phyloP scores from a whole-genome alignment of 2,888 invertebrate species.

The Diarsia dahlii region DNA sequence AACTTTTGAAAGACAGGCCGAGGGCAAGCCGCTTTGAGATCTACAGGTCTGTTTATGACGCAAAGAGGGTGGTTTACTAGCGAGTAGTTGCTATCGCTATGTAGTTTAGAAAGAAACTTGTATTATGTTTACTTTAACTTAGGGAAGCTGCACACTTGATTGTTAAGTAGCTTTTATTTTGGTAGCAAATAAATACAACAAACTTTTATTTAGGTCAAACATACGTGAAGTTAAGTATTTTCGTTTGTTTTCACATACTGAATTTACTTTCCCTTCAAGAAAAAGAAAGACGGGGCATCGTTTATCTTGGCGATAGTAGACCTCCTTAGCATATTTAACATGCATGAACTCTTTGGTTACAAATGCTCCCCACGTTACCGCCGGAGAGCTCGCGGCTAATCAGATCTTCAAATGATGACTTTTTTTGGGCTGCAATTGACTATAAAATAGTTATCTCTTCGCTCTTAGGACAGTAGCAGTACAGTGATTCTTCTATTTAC shows the following conservation, averaged over 20 bases:
- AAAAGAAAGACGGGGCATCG: slow-evolving; percentile 43
- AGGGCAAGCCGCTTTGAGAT: slow-evolving; percentile 77
- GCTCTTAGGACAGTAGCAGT: slow-evolving; percentile 16
- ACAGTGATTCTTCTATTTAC: slow-evolving; percentile 8
- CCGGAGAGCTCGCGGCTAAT: slow-evolving; percentile 59
- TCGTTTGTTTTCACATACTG: slow-evolving; percentile 27
- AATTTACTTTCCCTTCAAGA: slow-evolving; percentile 28
- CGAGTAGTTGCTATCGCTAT: slow-evolving; percentile 21
- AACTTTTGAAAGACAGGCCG: slow-evolving; percentile 85
- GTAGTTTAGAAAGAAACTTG: slow-evolving; percentile 23
- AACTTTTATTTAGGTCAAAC: background rate
- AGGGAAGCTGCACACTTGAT: slow-evolving; percentile 30
- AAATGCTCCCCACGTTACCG: slow-evolving; percentile 61
- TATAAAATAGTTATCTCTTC: slow-evolving; percentile 43
- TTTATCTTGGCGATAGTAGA: slow-evolving; percentile 52
- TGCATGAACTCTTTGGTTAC: slow-evolving; percentile 58
- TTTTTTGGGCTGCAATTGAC: slow-evolving; percentile 35
- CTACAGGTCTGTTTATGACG: slow-evolving; percentile 56
- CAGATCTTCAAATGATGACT: slow-evolving; percentile 59
- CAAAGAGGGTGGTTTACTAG: slow-evolving; percentile 60
- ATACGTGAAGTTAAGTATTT: background rate
- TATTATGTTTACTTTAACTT: slow-evolving; percentile 28
- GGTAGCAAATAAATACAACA: background rate
- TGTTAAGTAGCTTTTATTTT: slow-evolving; percentile 3
- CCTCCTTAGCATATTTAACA: slow-evolving; percentile 59